Evolutionary conservation across 2,888 invertebrate species (phyloP), one percentile per base, ranked within the genome.

Genomic region (Drosophila nigricruria): DNA sequence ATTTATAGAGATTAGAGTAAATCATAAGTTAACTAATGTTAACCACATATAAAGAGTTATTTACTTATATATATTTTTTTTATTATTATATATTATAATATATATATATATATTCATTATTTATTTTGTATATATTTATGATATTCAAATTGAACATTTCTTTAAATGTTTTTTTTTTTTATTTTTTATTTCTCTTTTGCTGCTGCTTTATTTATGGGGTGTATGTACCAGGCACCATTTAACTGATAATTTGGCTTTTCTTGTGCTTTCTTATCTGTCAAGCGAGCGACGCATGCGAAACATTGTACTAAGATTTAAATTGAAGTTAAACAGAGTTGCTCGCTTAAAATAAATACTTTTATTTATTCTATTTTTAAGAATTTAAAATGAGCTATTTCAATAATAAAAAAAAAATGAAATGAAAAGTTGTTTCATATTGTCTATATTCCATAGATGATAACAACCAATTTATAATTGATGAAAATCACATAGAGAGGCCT

Each of bases 171-270:
- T 30, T n/a, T 20, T 27, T 18, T 32, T 1, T 20, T 40, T n/a
- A 1, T 25, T 16, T 20, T 38, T 43, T 42, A n/a, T 47, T 53
- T 6, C n/a, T 63, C 10, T 58, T 43, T 36, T 45, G 16, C 1
- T 25, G 23, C 18, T 43, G 34, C 14, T 47, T 38, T 42, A 27
- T 78, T 78, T 79, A 63, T 75, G 69, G 75, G 70, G 70, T 79
- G 79, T 74, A 40, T 58, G 75, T 74, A 38, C 79, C 76, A 79
- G 76, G 58, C 76, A 76, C 60, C 60, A 40, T 20, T 14, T 2
- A 43, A 20, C 69, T 74, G 75, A 75, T 75, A 75, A 78, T 20
- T n/a, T 1, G 6, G 20, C 3, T n/a, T 32, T 47, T 42, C 16
- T 27, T 52, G 34, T 68, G 27, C 23, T 65, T 36, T 38, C 47